Percentiles rank a stretch among this genome's conserved stretches.
Evolutionary conservation across 1,140 invertebrate species (phyloP).

Genomic region (Pemphigus obesinymphae): DNA sequence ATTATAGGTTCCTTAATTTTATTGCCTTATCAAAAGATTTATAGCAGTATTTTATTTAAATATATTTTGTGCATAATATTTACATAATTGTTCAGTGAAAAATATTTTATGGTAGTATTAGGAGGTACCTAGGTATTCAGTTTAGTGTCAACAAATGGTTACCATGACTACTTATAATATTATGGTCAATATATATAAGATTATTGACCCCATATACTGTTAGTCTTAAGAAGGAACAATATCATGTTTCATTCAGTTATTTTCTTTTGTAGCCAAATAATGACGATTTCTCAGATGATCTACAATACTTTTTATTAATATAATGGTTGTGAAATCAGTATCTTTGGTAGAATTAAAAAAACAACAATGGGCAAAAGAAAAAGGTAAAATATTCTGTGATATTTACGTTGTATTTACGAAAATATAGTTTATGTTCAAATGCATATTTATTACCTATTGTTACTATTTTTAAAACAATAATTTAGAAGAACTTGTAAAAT

Average conservation of each 20-base stretch:
- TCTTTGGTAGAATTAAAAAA: conserved; percentile 68
- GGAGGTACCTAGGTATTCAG: neutral
- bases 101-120: neutral
- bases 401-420: neutral
- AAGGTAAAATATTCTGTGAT: conserved; percentile 53
- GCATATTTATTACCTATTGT: no score
- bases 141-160: conserved; percentile 25
- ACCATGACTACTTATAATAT: conserved; percentile 19
- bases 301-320: neutral
- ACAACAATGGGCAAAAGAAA: conserved; percentile 69
- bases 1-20: no score
- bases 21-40: no score
- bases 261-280: conserved; percentile 16
- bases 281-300: neutral
- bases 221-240: neutral
- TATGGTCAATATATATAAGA: conserved; percentile 37
- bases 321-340: conserved; percentile 18
- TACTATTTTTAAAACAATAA: no score
- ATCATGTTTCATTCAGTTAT: neutral
- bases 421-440: neutral
- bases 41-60: no score
- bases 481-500: conserved; percentile 27
- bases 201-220: conserved; percentile 7
- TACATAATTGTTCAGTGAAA: neutral
- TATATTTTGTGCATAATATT: no score